Evolutionary conservation across 23 tunicate genomes (phyloP).

Genomic region (Halocynthia aurantium): DNA sequence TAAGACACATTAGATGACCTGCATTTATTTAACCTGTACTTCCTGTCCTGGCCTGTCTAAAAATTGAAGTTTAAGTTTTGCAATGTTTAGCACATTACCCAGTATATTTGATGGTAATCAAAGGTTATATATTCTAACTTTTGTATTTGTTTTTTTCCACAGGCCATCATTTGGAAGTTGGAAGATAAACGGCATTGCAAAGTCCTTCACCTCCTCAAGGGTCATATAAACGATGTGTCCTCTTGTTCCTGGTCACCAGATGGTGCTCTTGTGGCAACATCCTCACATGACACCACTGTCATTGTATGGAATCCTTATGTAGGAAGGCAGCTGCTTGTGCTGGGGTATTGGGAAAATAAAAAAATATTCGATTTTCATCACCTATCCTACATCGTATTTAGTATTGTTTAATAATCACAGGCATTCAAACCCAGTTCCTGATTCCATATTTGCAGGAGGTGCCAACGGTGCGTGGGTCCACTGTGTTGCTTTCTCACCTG

Average conservation of each 20-base stretch:
- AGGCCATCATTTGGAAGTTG: constrained; percentile 72
- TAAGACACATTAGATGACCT: too few relatives aligned
- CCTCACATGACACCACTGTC: constrained; percentile 81
- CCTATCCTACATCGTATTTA: neutral
- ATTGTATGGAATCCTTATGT: constrained; percentile 66
- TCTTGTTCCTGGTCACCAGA: constrained; percentile 95
- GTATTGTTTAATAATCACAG: constrained; percentile 19
- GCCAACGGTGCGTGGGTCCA: constrained; percentile 87
- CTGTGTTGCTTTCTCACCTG: constrained; percentile 62
- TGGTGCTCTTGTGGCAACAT: constrained; percentile 89
- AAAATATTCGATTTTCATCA: neutral
- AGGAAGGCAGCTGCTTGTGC: constrained; percentile 14
- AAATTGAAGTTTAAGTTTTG: too few relatives aligned
- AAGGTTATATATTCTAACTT: too few relatives aligned
- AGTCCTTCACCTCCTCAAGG: constrained; percentile 25
- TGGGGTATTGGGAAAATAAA: constrained; percentile 40
- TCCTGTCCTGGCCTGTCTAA: too few relatives aligned
- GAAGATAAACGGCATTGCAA: constrained; percentile 39
- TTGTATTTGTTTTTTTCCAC: neutral
- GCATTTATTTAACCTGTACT: too few relatives aligned
- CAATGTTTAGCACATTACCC: too few relatives aligned
- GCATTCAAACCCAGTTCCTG: constrained; percentile 76
- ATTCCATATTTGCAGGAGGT: constrained; percentile 86
- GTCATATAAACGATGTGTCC: constrained; percentile 82
- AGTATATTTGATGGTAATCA: too few relatives aligned